phyloP scores from a whole-genome alignment of 2,113 vertebrate genomes.

The Nothocercus julius region DNA sequence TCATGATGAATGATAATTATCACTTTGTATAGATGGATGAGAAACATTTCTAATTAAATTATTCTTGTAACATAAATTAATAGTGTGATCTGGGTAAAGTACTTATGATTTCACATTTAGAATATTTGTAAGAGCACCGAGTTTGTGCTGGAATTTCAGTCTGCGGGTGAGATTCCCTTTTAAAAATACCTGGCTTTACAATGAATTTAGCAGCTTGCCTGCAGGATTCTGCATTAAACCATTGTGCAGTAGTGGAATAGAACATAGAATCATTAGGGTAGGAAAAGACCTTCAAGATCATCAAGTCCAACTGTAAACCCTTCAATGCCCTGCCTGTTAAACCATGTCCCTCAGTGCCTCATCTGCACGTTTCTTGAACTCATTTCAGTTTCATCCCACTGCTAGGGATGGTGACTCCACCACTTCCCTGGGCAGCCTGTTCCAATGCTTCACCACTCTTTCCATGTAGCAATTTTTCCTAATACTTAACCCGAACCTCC shows the following conservation, averaged over 20 bases:
- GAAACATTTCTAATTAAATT: constrained; percentile 37
- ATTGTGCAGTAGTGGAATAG: neutral
- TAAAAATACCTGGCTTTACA: neutral
- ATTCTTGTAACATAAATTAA: constrained; percentile 20
- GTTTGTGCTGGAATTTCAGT: constrained; percentile 13
- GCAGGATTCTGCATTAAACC: neutral
- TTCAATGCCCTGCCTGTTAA: too few species aligned
- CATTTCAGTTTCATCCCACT: too few species aligned
- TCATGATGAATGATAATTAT: constrained; percentile 22
- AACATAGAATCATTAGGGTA: too few species aligned
- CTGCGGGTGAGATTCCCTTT: neutral
- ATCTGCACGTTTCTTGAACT: too few species aligned
- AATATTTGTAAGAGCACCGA: neutral
- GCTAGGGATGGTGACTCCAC: too few species aligned
- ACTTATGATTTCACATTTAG: constrained; percentile 22
- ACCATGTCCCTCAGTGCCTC: too few species aligned
- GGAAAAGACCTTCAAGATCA: too few species aligned
- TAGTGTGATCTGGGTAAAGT: constrained; percentile 19
- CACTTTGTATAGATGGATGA: constrained; percentile 7
- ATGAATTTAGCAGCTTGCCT: neutral
- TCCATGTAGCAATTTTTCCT: too few species aligned
- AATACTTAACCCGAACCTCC: too few species aligned
- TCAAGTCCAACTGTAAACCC: too few species aligned
- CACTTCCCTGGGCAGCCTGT: too few species aligned
- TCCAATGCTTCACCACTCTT: too few species aligned